These are phyloP conservation scores for Scartelaos histophorus DNA, from an alignment of 2,113 vertebrate genomes.

Conservation along the genomic window DNA sequence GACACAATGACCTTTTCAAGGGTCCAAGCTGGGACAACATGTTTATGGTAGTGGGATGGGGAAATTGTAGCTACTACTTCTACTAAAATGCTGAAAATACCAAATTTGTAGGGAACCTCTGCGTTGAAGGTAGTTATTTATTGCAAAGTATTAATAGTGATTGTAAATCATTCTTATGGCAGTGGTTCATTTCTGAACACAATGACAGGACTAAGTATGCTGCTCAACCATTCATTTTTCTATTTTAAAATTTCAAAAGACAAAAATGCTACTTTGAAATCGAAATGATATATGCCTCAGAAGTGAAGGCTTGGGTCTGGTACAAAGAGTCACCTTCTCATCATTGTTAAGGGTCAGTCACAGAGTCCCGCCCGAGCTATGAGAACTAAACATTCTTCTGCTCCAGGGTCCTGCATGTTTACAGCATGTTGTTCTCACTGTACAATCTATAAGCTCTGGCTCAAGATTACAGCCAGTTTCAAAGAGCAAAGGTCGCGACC, in stretches of 20 bases:
- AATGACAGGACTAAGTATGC: neutral
- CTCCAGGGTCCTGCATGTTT: neutral
- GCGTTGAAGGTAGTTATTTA: neutral
- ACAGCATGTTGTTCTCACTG: neutral
- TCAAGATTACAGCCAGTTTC: conserved; percentile 60
- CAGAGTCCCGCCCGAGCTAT: neutral
- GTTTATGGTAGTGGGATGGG: conserved; percentile 20
- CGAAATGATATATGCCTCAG: neutral
- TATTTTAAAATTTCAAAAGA: neutral
- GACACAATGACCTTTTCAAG: conserved; percentile 66
- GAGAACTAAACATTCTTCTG: neutral
- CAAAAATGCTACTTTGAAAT: neutral
- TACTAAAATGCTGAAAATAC: conserved; percentile 1
- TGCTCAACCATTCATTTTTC: neutral
- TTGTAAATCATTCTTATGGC: too few species aligned
- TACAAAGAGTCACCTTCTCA: neutral
- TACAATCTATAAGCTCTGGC: conserved; percentile 47
- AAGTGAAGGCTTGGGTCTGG: neutral
- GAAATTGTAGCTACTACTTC: conserved; percentile 17
- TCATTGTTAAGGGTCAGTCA: neutral
- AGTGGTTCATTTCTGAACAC: neutral
- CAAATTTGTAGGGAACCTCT: neutral
- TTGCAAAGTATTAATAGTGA: neutral
- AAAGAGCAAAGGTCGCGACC: conserved; percentile 64
- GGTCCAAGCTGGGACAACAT: conserved; percentile 36